phyloP scores from a whole-genome alignment of 2,797 vertebrate species.

The Megaceryle alcyon region DNA sequence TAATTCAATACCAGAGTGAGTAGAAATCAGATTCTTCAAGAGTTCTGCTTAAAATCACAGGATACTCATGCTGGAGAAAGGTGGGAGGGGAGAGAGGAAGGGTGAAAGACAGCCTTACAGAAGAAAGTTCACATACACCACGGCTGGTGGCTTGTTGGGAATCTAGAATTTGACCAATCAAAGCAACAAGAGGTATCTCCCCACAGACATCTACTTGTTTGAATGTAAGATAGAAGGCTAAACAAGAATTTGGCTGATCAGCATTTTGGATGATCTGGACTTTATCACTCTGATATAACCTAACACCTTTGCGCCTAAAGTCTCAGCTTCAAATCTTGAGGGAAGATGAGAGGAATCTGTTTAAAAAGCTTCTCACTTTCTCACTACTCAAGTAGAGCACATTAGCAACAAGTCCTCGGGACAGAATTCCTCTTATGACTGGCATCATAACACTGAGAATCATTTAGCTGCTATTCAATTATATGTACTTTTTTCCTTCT shows the following conservation, averaged over 20 bases:
- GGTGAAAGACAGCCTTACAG: neutral
- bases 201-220: neutral
- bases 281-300: neutral
- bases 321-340: neutral
- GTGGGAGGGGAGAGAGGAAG: neutral
- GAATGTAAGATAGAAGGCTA: neutral
- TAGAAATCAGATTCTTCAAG: neutral
- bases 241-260: neutral
- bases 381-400: neutral
- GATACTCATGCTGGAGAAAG: neutral
- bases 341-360: neutral
- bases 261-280: neutral
- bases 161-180: neutral
- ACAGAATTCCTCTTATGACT: neutral
- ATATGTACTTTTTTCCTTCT: neutral
- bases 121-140: neutral
- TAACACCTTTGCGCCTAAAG: neutral
- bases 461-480: neutral
- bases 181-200: rapidly evolving
- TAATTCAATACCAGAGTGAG: neutral
- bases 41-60: neutral
- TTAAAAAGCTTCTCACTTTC: neutral
- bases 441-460: neutral
- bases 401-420: neutral
- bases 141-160: neutral